phyloP scores from a whole-genome alignment of 2,113 vertebrate genomes.

The Seriola dumerili region DNA sequence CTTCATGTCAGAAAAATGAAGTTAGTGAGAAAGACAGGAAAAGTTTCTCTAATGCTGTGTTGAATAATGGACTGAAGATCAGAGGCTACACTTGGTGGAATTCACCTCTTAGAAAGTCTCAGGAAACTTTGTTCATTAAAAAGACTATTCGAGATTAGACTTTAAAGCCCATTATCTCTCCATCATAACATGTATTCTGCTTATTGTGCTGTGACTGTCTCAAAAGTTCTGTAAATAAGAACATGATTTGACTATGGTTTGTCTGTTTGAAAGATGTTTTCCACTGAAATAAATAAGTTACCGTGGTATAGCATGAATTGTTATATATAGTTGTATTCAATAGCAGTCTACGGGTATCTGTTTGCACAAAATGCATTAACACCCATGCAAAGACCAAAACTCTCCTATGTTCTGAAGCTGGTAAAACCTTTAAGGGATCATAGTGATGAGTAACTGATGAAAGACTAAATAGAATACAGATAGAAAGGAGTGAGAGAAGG shows the following conservation, averaged over 20 bases:
- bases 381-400: constrained; percentile 73
- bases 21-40: constrained; percentile 45
- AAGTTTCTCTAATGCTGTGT: constrained; percentile 38
- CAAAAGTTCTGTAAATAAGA: constrained; percentile 72
- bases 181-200: background rate
- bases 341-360: constrained; percentile 31
- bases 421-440: constrained; percentile 5
- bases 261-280: constrained; percentile 44
- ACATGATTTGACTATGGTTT: constrained; percentile 45
- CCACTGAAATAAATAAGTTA: constrained; percentile 51
- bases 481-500: constrained; percentile 45
- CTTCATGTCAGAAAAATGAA: constrained; percentile 53
- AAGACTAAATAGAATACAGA: constrained; percentile 24
- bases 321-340: constrained; percentile 13
- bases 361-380: constrained; percentile 53
- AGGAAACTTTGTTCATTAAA: constrained; percentile 62
- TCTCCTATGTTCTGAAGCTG: constrained; percentile 1
- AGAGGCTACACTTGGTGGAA: constrained; percentile 28
- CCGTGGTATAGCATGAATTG: constrained; percentile 13
- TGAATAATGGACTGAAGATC: constrained; percentile 45
- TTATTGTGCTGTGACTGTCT: constrained; percentile 87
- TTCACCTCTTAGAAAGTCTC: constrained; percentile 76
- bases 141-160: background rate
- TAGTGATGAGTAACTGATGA: constrained; percentile 40
- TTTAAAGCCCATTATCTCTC: constrained; percentile 5